Conservation (phyloP, 2,888 invertebrate species). For the Metacarcinus magister region DNA sequence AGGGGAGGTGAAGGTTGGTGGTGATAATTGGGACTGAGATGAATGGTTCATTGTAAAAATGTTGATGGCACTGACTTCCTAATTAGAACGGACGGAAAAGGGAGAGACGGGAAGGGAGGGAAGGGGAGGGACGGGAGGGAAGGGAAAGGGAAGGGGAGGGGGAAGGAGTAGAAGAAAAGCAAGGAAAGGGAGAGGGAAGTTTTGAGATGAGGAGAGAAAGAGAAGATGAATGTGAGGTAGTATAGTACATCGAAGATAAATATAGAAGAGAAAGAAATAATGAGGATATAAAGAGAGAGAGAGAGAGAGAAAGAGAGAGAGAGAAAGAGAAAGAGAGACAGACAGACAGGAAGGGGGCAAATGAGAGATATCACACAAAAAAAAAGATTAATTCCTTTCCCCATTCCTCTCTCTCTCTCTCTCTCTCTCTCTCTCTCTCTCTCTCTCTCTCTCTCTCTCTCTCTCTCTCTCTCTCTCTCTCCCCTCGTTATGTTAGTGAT, state of each 20-base stretch:
- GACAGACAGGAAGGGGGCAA: constrained; percentile 11
- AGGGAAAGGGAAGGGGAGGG: constrained; percentile 36
- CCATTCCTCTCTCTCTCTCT: background rate
- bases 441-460: background rate
- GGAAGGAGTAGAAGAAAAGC: background rate
- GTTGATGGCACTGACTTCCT: constrained; percentile 41
- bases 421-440: background rate
- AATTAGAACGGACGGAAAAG: constrained; percentile 49
- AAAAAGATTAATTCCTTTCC: background rate
- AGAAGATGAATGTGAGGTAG: background rate
- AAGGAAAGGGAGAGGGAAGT: background rate
- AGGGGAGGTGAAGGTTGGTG: background rate
- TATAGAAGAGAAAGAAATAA: background rate
- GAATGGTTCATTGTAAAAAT: constrained; percentile 52
- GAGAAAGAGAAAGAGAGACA: background rate
- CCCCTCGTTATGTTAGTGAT: background rate
- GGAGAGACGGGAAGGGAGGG: background rate
- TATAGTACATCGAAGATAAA: background rate
- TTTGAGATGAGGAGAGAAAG: background rate
- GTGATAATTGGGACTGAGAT: constrained; percentile 46
- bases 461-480: constrained; percentile 4
- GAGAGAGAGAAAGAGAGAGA: background rate
- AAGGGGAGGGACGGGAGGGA: background rate
- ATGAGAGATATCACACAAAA: background rate
- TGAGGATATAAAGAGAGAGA: background rate